A percentile compares a stretch with the other conserved stretches of the same genome.
Evolutionary conservation across 2,797 vertebrate species (phyloP).

Genomic region (Pangasius krempfi): DNA sequence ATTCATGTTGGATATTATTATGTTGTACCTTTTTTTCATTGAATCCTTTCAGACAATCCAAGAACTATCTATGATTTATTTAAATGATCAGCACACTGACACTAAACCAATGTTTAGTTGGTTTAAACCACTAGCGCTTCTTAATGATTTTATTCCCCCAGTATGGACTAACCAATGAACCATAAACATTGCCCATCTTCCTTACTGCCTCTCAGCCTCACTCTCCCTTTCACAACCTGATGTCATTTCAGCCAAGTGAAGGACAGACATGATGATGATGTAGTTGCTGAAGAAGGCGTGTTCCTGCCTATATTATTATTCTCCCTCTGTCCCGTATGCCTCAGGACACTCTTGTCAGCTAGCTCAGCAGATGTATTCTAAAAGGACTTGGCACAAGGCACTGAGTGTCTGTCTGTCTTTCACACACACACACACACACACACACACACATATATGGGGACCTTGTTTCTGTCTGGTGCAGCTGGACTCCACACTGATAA

Average conservation of each 20-base stretch:
- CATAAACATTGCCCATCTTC: not conserved
- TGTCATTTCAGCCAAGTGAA: conserved; percentile 13
- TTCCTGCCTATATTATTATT: conserved; percentile 4
- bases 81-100: not conserved
- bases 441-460: conserved; percentile 12
- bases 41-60: not conserved
- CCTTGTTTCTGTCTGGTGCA: conserved; percentile 49
- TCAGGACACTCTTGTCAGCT: conserved; percentile 25
- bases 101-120: not conserved
- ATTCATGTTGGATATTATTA: not conserved
- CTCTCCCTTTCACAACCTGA: not conserved
- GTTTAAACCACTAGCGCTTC: not conserved
- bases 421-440: not conserved
- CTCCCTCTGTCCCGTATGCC: not conserved
- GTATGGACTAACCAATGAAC: not conserved
- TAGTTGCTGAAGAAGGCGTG: not conserved
- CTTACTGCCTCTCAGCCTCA: not conserved
- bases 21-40: not conserved
- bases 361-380: conserved; percentile 39
- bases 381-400: conserved; percentile 32
- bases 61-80: not conserved
- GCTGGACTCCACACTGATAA: conserved; percentile 31
- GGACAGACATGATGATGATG: conserved; percentile 8
- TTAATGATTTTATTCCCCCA: not conserved
- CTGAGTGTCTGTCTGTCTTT: conserved; percentile 8